phyloP scores from a whole-genome alignment of 2,113 vertebrate species.

The Rhabdomys dilectus region DNA sequence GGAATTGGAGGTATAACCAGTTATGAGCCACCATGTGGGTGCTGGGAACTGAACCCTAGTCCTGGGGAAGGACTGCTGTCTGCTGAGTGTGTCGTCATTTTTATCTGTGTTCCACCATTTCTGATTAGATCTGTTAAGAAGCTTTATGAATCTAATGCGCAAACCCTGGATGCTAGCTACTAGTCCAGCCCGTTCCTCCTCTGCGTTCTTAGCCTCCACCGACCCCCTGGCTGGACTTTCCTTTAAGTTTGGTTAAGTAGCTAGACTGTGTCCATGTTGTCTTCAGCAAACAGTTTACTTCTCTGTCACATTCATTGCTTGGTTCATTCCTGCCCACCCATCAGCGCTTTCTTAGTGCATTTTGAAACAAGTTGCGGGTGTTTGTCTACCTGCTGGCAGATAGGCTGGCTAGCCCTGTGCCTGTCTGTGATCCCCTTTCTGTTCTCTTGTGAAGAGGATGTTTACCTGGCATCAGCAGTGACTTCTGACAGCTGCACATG shows the following conservation, averaged over 20 bases:
- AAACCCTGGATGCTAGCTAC: background rate
- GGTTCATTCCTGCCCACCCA: background rate
- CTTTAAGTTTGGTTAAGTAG: background rate
- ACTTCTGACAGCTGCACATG: fast-evolving
- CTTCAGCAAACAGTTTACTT: background rate
- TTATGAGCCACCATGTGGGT: background rate
- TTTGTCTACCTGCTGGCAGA: background rate
- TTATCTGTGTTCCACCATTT: fast-evolving
- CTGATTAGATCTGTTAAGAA: background rate
- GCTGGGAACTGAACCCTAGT: background rate
- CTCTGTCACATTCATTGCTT: fast-evolving
- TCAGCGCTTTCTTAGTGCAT: background rate
- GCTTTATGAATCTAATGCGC: fast-evolving
- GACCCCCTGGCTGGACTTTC: background rate
- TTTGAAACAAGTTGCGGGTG: background rate
- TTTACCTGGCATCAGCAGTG: fast-evolving
- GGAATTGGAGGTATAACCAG: background rate
- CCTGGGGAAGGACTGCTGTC: background rate
- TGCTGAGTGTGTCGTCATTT: background rate
- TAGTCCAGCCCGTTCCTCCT: fast-evolving
- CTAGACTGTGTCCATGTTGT: background rate
- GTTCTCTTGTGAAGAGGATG: background rate
- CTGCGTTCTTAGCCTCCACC: too few relatives aligned
- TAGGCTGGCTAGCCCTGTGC: background rate
- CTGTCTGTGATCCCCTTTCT: background rate